Evolutionary conservation across 2,113 vertebrate species (phyloP), one percentile per base, ranked within the genome.

Genomic region (Campylomormyrus numenius): DNA sequence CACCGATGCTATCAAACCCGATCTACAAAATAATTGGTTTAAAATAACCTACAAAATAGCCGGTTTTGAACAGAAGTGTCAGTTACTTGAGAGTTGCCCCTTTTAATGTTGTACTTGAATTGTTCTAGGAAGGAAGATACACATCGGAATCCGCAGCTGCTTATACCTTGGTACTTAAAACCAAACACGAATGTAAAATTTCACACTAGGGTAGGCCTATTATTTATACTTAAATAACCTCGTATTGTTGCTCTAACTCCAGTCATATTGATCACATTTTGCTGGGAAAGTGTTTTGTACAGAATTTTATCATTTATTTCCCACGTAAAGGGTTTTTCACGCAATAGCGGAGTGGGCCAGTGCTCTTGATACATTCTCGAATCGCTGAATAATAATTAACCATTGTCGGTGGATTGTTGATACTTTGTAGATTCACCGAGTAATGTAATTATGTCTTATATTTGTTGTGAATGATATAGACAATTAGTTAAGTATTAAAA

Each of bases 311-410:
- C 39, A 84, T 45, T 85, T 89, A 24, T 80, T 80, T 62, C 39
- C 46, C 58, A 77, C 31, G 1, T 77, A 39, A 77, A 77, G 27
- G 66, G 24, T 21, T 45, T 35, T 74, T 17, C 27, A 89, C 45
- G 48, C 24, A 50, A 46, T 46, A 35, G 62, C 77, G 15, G 46
- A 50, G 66, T 77, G 62, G 66, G 48, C 45, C 35, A 77, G 70
- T 39, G 17, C 70, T 9, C 77, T 89, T 85, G 56, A 89, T 89
- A 74, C 31, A 21, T 48, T 89, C 77, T 56, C 56, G 50, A 89
- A 89, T 89, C 39, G 49, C 53, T 85, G 27, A 83, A 58, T 84
- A 50, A 84, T 80, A 83, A 89, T 89, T 89, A 89, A 84, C 35
- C 50, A 35, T 84, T 89, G 48, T 52, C 89, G 53, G 49, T 45